Percentiles rank a stretch among this genome's conserved stretches.
phyloP scores from a whole-genome alignment of 1,140 invertebrate genomes.

The Lepidurus apus region DNA sequence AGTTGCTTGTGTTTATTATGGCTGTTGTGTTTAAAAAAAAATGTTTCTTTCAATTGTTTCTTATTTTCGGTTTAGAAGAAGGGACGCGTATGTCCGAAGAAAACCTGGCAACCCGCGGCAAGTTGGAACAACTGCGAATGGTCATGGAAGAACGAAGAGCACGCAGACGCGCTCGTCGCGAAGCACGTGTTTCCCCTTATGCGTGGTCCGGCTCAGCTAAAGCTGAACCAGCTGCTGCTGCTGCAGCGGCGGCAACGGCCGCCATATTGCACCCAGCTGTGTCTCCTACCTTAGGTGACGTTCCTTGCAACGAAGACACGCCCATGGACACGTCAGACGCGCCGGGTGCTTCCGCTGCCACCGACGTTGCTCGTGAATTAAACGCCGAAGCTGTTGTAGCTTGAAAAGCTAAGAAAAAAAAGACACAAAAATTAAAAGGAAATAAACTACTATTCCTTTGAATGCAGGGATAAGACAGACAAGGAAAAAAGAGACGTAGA shows the following conservation, averaged over 20 bases:
- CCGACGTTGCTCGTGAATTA: slow-evolving; percentile 29
- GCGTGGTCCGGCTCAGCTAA: slow-evolving; percentile 25
- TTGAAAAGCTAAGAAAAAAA: slow-evolving; percentile 6
- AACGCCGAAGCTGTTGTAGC: slow-evolving; percentile 33
- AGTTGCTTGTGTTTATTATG: too few species aligned
- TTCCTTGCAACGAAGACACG: slow-evolving; percentile 7
- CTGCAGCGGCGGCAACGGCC: slow-evolving; percentile 18
- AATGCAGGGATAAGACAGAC: background rate
- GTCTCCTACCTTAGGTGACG: slow-evolving; percentile 10
- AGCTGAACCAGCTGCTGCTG: background rate
- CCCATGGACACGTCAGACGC: slow-evolving; percentile 26
- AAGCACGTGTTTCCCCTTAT: slow-evolving; percentile 64
- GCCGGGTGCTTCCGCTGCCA: slow-evolving; percentile 23
- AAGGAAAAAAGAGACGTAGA: background rate
- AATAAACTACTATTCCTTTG: background rate
- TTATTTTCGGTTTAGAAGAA: slow-evolving; percentile 32
- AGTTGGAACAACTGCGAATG: slow-evolving; percentile 73
- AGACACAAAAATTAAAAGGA: background rate
- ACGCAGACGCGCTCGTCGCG: slow-evolving; percentile 67
- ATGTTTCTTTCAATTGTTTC: background rate
- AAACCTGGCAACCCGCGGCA: slow-evolving; percentile 73
- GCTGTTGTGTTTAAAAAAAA: background rate
- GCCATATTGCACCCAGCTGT: background rate
- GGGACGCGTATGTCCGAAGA: slow-evolving; percentile 47
- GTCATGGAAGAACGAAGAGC: slow-evolving; percentile 83